A percentile compares a stretch with the other conserved stretches of the same genome.
Evolutionary conservation across 2,113 vertebrate species (phyloP).

Genomic region (Thryonomys swinderianus): DNA sequence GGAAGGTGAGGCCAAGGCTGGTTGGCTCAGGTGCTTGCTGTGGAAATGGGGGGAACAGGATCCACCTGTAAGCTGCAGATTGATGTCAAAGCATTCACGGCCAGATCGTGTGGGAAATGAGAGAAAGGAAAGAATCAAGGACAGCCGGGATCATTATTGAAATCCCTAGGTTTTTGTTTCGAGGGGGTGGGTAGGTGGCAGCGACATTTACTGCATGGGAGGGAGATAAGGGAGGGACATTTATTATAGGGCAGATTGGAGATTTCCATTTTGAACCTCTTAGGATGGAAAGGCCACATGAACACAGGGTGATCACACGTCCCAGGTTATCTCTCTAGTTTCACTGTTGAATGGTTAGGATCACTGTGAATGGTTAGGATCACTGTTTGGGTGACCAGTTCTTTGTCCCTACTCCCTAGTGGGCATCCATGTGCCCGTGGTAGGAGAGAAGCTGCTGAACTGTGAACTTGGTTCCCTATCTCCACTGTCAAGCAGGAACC

Average conservation of each 20-base stretch:
- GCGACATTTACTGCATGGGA: neutral
- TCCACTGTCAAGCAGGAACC: neutral
- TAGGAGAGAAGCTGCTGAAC: neutral
- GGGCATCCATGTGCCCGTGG: neutral
- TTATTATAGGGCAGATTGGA: neutral
- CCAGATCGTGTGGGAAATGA: neutral
- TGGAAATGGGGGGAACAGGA: neutral
- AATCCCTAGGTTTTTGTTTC: neutral
- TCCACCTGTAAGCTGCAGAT: neutral
- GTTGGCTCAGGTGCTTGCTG: neutral
- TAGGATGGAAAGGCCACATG: neutral
- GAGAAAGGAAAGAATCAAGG: neutral
- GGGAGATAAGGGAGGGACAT: neutral
- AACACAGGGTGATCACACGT: neutral
- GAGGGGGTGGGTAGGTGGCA: neutral
- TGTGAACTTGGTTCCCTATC: neutral
- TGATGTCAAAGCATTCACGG: neutral
- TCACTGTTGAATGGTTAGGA: neutral
- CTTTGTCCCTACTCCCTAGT: neutral
- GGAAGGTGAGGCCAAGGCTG: no score
- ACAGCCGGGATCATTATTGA: neutral
- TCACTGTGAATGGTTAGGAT: no score
- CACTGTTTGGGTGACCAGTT: neutral
- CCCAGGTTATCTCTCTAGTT: neutral
- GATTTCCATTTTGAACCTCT: constrained; percentile 1